These are phyloP conservation scores for Cyanoliseus patagonus DNA, from an alignment of 2,113 vertebrate genomes.

Conservation along the genomic window DNA sequence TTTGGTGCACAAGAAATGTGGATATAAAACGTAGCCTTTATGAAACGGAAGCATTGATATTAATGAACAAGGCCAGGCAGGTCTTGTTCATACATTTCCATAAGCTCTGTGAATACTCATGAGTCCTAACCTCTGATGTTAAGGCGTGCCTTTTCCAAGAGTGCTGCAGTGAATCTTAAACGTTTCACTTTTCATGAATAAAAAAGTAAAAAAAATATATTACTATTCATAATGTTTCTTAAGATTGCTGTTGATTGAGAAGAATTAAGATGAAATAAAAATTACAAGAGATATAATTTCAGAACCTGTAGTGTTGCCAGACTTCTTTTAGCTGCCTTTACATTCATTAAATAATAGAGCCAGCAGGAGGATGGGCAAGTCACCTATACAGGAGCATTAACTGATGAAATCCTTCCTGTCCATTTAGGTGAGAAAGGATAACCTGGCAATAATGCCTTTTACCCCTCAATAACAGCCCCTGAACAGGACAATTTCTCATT, in stretches of 20 bases:
- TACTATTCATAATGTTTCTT: neutral
- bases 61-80: neutral
- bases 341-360: neutral
- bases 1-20: neutral
- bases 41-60: neutral
- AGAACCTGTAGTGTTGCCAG: neutral
- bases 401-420: neutral
- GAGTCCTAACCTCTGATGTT: neutral
- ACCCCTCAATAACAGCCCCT: neutral
- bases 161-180: neutral
- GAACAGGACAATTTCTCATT: neutral
- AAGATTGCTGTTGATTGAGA: neutral
- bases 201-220: neutral
- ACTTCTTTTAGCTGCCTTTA: neutral
- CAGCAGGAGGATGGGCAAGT: neutral
- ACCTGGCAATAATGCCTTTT: neutral
- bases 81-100: neutral
- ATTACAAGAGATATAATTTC: neutral
- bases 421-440: neutral
- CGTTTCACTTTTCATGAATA: neutral
- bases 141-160: neutral
- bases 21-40: neutral
- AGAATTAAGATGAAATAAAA: neutral
- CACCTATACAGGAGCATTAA: neutral
- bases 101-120: neutral